Percentiles rank a stretch among this genome's conserved stretches.
Conservation (phyloP, 2,888 invertebrate genomes). For the Mythimna impura region DNA sequence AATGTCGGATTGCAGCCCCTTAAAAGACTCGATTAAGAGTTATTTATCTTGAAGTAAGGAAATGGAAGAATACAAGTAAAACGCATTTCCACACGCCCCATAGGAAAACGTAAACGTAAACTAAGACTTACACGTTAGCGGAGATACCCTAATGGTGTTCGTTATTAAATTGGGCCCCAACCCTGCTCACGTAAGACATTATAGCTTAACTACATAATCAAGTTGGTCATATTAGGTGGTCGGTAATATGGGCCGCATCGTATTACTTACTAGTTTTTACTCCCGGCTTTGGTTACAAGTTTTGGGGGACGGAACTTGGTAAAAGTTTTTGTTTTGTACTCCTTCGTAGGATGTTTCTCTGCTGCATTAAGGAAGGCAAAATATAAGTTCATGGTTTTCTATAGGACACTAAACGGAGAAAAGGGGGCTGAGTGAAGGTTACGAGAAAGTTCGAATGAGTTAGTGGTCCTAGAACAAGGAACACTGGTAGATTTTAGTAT, state of each 20-base stretch:
- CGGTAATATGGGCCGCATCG: conserved; percentile 48
- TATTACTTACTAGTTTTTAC: conserved; percentile 48
- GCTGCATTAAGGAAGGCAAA: too few relatives aligned
- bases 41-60: neutral
- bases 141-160: conserved; percentile 33
- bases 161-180: conserved; percentile 57
- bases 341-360: neutral
- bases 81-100: neutral
- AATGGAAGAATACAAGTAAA: neutral
- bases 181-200: conserved; percentile 46
- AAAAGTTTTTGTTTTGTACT: conserved; percentile 26
- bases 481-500: too few relatives aligned
- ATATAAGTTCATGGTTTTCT: neutral
- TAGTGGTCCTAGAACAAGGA: too few relatives aligned
- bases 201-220: conserved; percentile 60
- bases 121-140: conserved; percentile 35
- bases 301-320: conserved; percentile 17
- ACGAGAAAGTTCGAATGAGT: too few relatives aligned
- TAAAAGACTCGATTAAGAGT: too few relatives aligned
- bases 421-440: too few relatives aligned
- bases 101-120: conserved; percentile 29
- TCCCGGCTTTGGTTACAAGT: conserved; percentile 32
- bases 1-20: too few relatives aligned
- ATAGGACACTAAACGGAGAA: neutral
- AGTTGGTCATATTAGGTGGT: conserved; percentile 52